Evolutionary conservation across 2,113 vertebrate genomes (phyloP), one percentile per base, ranked within the genome.

Genomic region (Indicator indicator): DNA sequence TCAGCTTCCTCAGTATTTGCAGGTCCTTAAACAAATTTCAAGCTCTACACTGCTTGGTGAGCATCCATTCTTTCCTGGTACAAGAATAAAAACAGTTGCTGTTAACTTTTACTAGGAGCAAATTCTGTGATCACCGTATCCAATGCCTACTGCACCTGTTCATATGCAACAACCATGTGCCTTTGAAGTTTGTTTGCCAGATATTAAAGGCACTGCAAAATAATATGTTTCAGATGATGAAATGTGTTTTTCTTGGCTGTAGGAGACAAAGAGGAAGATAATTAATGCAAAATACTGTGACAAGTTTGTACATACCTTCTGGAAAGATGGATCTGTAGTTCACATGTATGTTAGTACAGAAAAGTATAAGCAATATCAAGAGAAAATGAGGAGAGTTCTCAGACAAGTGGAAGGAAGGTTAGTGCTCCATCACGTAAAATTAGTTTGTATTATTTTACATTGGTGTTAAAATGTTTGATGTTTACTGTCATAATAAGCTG

Each of bases 221-320:
- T 48, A 80, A 19, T 44, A 12, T 36, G 9, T 46, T 87, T 85
- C 73, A 42, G 19, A 80, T 62, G 19, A 69, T 59, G 18, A 75
- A 27, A 33, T 2, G 0, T 76, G 13, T 72, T 74, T 91, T 88
- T 83, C 64, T 89, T 94, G 62, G 24, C 56, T 91, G 44, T 92
- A 98, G 98, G 98, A 97, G 64, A 95, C 96, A 71, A 97, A 96
- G 24, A 97, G 76, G 83, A 98, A 98, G 84, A 69, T 96, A 83
- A 86, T 98, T 88, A 86, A 98, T 73, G 98, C 98, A 33, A 98
- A 98, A 90, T 98, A 98, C 77, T 98, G 98, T 75, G 91, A 94
- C 62, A 97, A 90, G 40, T 98, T 98, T 96, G 80, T 97, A 52
- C 97, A 98, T 16, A 92, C 97, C 30, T 84, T 92, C 44, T 98